Evolutionary conservation across 2,113 vertebrate species (phyloP).

Genomic region (Petrocephalus zakoni): DNA sequence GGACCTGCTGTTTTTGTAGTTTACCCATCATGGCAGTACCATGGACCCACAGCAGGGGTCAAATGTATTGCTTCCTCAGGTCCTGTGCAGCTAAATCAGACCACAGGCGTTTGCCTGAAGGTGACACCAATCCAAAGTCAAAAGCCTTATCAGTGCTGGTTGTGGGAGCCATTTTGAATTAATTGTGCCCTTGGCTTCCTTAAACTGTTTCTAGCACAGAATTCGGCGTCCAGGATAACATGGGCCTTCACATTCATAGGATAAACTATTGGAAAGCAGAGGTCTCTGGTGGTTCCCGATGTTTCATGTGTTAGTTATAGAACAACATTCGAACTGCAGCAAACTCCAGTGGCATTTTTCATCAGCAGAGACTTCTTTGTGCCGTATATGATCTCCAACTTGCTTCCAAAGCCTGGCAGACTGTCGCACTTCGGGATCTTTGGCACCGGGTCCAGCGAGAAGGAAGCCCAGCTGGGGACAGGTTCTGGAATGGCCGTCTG

Average conservation of each 20-base stretch:
- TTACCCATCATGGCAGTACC: not conserved
- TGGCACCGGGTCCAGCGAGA: not conserved
- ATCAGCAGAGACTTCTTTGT: not conserved
- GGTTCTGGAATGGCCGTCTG: constrained; percentile 11
- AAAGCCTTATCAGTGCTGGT: not conserved
- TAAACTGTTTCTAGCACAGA: not conserved
- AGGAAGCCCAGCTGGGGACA: not conserved
- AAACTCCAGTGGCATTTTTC: not conserved
- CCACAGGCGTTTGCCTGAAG: not conserved
- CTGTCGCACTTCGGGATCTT: not conserved
- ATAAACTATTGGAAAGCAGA: not conserved
- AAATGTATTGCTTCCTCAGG: not conserved
- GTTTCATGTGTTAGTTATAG: not conserved
- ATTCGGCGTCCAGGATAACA: not conserved
- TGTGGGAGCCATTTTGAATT: not conserved
- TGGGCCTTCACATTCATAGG: not conserved
- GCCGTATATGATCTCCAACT: not conserved
- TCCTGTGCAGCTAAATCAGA: not conserved
- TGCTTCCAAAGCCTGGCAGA: not conserved
- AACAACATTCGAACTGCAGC: not conserved
- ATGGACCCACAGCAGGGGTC: not conserved
- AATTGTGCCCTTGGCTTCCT: not conserved
- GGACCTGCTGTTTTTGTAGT: not conserved
- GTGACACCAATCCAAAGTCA: not conserved
- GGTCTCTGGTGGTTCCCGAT: not conserved